phyloP scores from a whole-genome alignment of 2,888 invertebrate genomes.

The Microchrysa polita region DNA sequence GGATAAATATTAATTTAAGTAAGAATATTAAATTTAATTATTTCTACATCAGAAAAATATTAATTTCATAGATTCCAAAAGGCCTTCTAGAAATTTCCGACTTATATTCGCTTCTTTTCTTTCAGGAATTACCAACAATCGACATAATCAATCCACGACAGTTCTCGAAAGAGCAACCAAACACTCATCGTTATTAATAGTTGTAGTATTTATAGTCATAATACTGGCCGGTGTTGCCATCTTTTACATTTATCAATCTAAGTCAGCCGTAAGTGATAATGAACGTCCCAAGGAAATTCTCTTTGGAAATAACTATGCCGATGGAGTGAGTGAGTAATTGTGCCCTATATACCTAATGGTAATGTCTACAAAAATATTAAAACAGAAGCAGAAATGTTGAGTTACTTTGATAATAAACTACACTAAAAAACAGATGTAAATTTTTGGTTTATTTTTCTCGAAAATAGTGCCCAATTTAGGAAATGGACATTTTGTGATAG shows the following conservation, averaged over 20 bases:
- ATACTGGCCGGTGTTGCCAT: slow-evolving; percentile 54
- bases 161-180: slow-evolving; percentile 55
- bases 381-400: background rate
- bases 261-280: slow-evolving; percentile 43
- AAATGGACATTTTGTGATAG: slow-evolving; percentile 63
- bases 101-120: slow-evolving; percentile 22
- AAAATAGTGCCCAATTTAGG: slow-evolving; percentile 63
- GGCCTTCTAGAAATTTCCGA: no score
- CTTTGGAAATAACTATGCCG: slow-evolving; percentile 62
- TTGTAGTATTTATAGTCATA: slow-evolving; percentile 56
- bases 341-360: background rate
- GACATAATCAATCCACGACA: slow-evolving; percentile 51
- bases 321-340: slow-evolving; percentile 61
- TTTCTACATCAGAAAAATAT: background rate
- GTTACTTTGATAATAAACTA: background rate
- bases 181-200: slow-evolving; percentile 57
- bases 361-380: background rate
- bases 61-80: slow-evolving; percentile 2
- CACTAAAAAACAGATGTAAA: slow-evolving; percentile 1
- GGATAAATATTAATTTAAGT: no score
- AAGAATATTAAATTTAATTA: no score
- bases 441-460: background rate
- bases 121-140: slow-evolving; percentile 56
- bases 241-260: slow-evolving; percentile 55
- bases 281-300: slow-evolving; percentile 53